Base-by-base conservation (phyloP, 2,888 invertebrate genomes). In the Orthonevra nobilis region DNA sequence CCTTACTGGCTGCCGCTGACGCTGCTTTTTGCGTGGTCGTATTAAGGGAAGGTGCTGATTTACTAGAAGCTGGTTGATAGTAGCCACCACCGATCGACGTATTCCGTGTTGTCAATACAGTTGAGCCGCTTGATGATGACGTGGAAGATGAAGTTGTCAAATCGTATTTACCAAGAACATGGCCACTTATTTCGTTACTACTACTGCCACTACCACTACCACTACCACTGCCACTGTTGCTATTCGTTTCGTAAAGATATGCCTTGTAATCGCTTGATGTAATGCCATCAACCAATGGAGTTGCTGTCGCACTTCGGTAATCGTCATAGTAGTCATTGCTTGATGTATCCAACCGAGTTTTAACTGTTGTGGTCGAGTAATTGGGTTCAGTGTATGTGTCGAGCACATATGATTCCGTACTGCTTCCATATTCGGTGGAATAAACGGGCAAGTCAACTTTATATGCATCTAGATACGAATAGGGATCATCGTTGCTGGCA, bases 1-100 rank as follows among this genome's bases (percentile, higher is more conserved):
- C 83, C 83, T 89, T 86, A 72, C 84, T 85, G 82, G 87, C 86
- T 81, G 85, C 85, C 70, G 88, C 87, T 44, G 84, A 84, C 81
- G 89, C 84, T 81, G 86, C 89, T 26, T 88, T 86, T 17, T 88
- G 83, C 17, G 84, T 72, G 32, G 84, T 82, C 30, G 60, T 81
- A 36, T 34, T 61, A 20, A 30, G 28, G 7, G 44, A 23, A 36
- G 42, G 46, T 40, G 66, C 30, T 26, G 64, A 60, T 48, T 79
- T 79, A 15, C 54, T 73, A 0, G 81, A 50, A 1, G 61, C 30
- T 14, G 86, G 84, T 50, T 83, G 84, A 46, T 83, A 84, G 66
- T 84, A 84, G 5, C 81, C 81, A 2, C 81, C 81, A 2, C 81
- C 17, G 5, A 40, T 50, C 2, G 54, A 32, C 15, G 74, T 23